A percentile compares a stretch with the other conserved stretches of the same genome.
These are phyloP conservation scores for Drosophila niveifrons DNA, from an alignment of 2,888 invertebrate genomes.

Conservation along the genomic window DNA sequence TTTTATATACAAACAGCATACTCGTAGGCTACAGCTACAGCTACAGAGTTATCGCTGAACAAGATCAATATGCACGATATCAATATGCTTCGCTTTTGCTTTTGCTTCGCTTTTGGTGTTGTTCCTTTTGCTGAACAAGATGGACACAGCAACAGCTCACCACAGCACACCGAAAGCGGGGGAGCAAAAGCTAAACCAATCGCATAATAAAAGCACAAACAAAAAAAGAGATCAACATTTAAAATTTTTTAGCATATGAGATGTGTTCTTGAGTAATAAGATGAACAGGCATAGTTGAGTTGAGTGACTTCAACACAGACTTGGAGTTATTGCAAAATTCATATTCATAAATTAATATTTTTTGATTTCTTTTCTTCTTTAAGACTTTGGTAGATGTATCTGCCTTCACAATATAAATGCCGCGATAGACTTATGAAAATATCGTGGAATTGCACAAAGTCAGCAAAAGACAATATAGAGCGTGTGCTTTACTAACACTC, in stretches of 20 bases:
- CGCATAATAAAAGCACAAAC: not conserved
- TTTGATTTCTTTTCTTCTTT: no score
- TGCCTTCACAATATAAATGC: conserved; percentile 27
- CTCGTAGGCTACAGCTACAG: conserved; percentile 47
- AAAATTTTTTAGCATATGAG: conserved; percentile 38
- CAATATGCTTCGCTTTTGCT: conserved; percentile 78
- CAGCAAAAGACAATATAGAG: conserved; percentile 38
- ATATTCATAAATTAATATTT: not conserved
- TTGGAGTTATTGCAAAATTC: not conserved
- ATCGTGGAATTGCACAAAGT: conserved; percentile 52
- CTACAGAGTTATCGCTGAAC: conserved; percentile 83
- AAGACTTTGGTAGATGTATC: no score
- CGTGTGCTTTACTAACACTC: conserved; percentile 42
- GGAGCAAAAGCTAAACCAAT: conserved; percentile 21
- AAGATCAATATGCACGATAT: conserved; percentile 86
- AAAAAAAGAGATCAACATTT: conserved; percentile 24
- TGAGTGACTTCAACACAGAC: not conserved
- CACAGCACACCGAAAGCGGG: conserved; percentile 24
- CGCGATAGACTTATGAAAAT: conserved; percentile 31
- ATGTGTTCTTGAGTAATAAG: conserved; percentile 16
- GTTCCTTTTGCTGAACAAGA: conserved; percentile 46
- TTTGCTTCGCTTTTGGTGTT: conserved; percentile 42
- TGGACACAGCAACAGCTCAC: conserved; percentile 35
- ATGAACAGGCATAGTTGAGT: not conserved
- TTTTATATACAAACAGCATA: conserved; percentile 64